Conservation (phyloP, 2,797 vertebrate species). For the Mycteria americana region DNA sequence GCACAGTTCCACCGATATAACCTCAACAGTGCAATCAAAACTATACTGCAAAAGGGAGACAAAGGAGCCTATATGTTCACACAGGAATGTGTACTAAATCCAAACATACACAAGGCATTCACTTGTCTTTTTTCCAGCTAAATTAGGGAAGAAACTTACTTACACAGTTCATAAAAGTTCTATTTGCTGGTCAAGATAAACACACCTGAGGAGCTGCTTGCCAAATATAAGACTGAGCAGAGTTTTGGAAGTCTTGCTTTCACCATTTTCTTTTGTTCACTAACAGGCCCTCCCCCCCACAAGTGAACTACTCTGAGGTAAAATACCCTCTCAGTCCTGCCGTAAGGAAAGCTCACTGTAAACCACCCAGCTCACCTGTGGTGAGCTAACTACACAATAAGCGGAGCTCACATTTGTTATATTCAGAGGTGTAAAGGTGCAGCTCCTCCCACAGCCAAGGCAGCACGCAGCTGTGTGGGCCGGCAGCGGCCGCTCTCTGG, state of each 20-base stretch:
- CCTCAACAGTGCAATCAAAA: background rate
- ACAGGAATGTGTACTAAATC: rapidly evolving
- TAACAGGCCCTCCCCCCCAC: no score
- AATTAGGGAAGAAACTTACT: background rate
- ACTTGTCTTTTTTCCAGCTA: background rate
- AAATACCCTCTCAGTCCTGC: background rate
- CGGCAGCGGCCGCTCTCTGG: rapidly evolving
- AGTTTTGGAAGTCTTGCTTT: no score
- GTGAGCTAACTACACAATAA: rapidly evolving
- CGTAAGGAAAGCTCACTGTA: rapidly evolving
- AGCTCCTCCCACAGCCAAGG: rapidly evolving
- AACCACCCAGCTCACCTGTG: background rate
- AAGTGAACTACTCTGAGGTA: background rate
- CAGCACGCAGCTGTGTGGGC: rapidly evolving
- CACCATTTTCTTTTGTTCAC: rapidly evolving
- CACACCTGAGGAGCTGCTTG: background rate
- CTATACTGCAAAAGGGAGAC: rapidly evolving
- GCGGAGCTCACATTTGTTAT: rapidly evolving
- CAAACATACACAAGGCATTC: rapidly evolving
- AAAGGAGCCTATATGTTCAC: background rate
- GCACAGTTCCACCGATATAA: background rate
- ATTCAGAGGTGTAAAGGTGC: rapidly evolving
- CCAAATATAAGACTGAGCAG: rapidly evolving
- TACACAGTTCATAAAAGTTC: background rate
- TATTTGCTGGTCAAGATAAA: background rate